Evolutionary conservation across 2,888 invertebrate genomes (phyloP), one percentile per base, ranked within the genome.

Genomic region (Parapristionchus giblindavisi): DNA sequence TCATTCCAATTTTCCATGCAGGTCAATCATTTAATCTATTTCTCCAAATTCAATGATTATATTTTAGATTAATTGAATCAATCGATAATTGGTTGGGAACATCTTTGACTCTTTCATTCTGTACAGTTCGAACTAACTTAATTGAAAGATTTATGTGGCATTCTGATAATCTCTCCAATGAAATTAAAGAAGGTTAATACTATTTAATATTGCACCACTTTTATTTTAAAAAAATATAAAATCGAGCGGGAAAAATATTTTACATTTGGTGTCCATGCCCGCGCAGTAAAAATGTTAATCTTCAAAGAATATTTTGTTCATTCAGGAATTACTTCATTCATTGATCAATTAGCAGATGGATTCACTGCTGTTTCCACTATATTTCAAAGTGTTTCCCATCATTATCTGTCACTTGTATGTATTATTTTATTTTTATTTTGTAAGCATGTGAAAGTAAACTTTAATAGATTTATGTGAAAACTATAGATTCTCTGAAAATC

Each of bases 161-260:
- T 38, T 52, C 70, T 2, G 40, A 70, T n/a, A 56, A 70, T 38
- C 56, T 70, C 36, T 54, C 54, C 54, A 56, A 70, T 38, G 70
- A 70, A 32, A 70, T 52, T 24, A 54, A 34, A 17, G 40, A 70
- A 11, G 70, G 52, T 70, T 36, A 70, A 56, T 3, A 17, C 8
- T 14, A 14, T 43, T 43, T 43, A 43, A 8, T 17, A 43, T 14
- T 21, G 3, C 34, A 17, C 27, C 4, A 21, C 29, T 63, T 63
- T 14, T 40, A 8, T n/a, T 34, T 61, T 6, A 11, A 11, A 29
- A 21, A 61, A 34, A 61, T 38, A 34, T 14, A 34, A n/a, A n/a
- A n/a, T n/a, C n/a, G n/a, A n/a, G n/a, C n/a, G n/a, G n/a, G n/a
- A n/a, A n/a, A n/a, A n/a, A n/a, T n/a, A n/a, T n/a, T n/a, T n/a